Evolutionary conservation across 2,113 vertebrate species (phyloP).

Genomic region (Dromaius novaehollandiae): DNA sequence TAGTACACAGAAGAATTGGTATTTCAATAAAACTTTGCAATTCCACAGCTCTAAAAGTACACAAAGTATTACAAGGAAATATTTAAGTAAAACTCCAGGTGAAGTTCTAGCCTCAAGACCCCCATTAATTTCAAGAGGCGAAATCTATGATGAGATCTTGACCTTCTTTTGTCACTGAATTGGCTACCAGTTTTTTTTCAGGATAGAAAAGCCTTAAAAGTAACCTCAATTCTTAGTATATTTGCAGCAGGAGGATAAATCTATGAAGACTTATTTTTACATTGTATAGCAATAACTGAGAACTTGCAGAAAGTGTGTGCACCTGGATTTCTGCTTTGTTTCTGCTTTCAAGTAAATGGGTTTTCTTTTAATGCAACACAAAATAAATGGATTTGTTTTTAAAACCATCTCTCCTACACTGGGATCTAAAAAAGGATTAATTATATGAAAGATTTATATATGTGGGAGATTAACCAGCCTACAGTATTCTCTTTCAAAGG

Average conservation of each 20-base stretch:
- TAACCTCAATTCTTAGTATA: not conserved
- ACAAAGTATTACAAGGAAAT: not conserved
- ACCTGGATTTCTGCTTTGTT: not conserved
- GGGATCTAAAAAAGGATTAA: slow-evolving; percentile 32
- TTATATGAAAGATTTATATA: slow-evolving; percentile 6
- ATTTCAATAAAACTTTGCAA: not conserved
- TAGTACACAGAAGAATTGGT: not conserved
- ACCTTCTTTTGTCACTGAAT: not conserved
- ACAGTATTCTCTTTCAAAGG: not conserved
- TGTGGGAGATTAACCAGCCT: slow-evolving; percentile 27
- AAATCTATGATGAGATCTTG: too few relatives aligned
- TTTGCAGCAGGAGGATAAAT: not conserved
- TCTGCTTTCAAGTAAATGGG: not conserved
- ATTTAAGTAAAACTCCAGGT: not conserved
- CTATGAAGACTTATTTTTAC: not conserved
- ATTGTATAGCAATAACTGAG: not conserved
- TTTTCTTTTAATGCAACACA: not conserved
- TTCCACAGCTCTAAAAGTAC: not conserved
- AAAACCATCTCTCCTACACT: not conserved
- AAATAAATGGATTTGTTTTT: slow-evolving; percentile 21
- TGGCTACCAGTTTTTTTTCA: not conserved
- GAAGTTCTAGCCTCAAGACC: not conserved
- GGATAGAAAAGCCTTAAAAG: not conserved
- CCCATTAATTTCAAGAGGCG: not conserved
- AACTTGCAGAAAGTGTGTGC: not conserved